These are phyloP conservation scores for Lepidostoma basale DNA, from an alignment of 1,140 invertebrate species.

Conservation along the genomic window DNA sequence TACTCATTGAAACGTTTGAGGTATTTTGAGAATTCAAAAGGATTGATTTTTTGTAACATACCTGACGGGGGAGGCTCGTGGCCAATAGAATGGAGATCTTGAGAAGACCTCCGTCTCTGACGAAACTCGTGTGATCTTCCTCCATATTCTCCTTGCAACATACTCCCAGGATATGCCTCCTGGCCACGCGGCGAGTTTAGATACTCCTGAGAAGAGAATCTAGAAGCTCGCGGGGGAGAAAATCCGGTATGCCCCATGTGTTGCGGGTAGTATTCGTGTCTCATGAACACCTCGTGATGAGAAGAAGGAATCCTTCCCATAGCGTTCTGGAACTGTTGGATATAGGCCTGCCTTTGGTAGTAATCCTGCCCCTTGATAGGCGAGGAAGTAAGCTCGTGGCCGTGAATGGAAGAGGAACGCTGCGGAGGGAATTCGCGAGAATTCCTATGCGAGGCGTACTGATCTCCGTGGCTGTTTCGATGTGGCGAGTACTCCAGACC, in stretches of 20 bases:
- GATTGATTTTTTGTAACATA: too few relatives aligned
- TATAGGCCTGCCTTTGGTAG: constrained; percentile 49
- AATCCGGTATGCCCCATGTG: constrained; percentile 54
- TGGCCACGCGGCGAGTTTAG: constrained; percentile 53
- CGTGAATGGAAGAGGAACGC: constrained; percentile 58
- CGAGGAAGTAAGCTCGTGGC: constrained; percentile 56
- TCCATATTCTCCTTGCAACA: constrained; percentile 51
- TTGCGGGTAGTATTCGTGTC: constrained; percentile 56
- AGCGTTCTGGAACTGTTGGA: constrained; percentile 52
- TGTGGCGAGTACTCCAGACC: constrained; percentile 59
- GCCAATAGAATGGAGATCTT: constrained; percentile 58
- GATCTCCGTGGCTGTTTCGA: constrained; percentile 50
- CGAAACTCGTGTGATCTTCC: constrained; percentile 49
- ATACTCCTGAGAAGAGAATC: constrained; percentile 61
- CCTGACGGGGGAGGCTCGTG: constrained; percentile 56
- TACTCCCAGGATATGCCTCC: constrained; percentile 33
- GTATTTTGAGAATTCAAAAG: too few relatives aligned
- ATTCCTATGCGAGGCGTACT: constrained; percentile 52
- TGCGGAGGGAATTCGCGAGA: constrained; percentile 54
- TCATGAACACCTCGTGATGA: constrained; percentile 58
- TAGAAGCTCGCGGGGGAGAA: constrained; percentile 54
- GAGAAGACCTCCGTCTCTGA: constrained; percentile 56
- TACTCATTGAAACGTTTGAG: too few relatives aligned
- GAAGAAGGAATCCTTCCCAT: constrained; percentile 49
- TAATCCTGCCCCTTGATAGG: constrained; percentile 54